Base-by-base conservation (phyloP, 2,888 invertebrate species). In the Dermolepida albohirtum region DNA sequence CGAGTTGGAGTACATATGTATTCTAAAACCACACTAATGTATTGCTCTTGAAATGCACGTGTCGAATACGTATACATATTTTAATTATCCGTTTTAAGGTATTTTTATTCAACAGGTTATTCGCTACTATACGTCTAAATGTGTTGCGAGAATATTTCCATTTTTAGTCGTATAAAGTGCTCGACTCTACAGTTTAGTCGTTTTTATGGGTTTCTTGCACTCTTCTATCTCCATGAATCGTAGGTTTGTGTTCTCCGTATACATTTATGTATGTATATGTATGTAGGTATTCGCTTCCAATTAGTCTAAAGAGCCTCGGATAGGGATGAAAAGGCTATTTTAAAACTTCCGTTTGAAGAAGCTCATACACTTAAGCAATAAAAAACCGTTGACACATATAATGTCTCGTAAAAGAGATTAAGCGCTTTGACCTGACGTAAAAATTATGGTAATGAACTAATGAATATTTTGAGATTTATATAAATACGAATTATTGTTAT, bases 151-250 rank as follows among this genome's bases (percentile, higher is more conserved):
- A 57, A 8, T 57, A 57, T 57, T 57, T 57, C 57, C 57, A 57
- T 57, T 57, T 57, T 57, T 57, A 57, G 57, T 57, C 27, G 17
- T 47, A 47, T 47, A 10, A 34, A 34, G 34, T 34, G 34, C 34
- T 34, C 10, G 34, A 34, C 34, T 34, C 2, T 34, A 34, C 34
- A 34, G 54, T 17, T 43, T 29, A 12, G 43, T 16, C 44, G 41
- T 43, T n/a, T 57, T 57, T 57, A 57, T 57, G 57, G 57, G 57
- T 57, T 57, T 57, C 57, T 57, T 57, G 57, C 57, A 57, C 57
- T 57, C 57, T 57, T 39, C 22, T 44, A 57, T 57, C 44, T 43
- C 43, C 27, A 12, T n/a, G 16, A 12, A 44, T 29, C 44, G 57
- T 8, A 7, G 7, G 44, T 10, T 39, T 44, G 27, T 44, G 43